Evolutionary conservation across 92 coral and sea anemone species (phyloP).

Genomic region (Zoanthus gigantus): DNA sequence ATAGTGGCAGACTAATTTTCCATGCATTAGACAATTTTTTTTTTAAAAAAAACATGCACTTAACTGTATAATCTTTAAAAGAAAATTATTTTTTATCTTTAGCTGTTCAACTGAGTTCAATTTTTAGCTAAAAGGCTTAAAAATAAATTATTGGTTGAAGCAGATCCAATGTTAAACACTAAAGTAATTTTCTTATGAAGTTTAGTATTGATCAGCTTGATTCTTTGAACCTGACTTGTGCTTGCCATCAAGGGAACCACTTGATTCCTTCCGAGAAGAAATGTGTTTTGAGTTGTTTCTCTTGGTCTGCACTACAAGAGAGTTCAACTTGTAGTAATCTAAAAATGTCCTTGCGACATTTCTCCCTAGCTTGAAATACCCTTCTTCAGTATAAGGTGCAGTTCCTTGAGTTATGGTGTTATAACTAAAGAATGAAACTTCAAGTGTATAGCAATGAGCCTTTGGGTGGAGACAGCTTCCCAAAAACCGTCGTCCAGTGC

Average conservation of each 20-base stretch:
- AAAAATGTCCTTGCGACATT: constrained; percentile 96
- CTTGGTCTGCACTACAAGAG: constrained; percentile 66
- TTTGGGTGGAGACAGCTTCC: constrained; percentile 94
- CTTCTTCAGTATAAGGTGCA: constrained; percentile 97
- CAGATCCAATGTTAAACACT: too few species aligned
- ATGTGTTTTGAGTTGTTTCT: constrained; percentile 57
- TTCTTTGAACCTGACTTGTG: constrained; percentile 19
- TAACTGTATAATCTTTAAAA: background rate
- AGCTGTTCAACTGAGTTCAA: too few species aligned
- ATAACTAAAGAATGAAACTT: constrained; percentile 96
- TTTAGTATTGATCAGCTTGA: background rate
- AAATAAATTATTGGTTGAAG: too few species aligned
- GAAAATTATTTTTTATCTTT: background rate
- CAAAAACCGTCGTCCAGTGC: constrained; percentile 94
- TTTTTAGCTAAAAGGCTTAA: too few species aligned
- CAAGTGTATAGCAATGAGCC: constrained; percentile 97
- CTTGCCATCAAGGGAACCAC: constrained; percentile 50
- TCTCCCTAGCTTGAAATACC: constrained; percentile 89
- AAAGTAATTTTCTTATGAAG: background rate
- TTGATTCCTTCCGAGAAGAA: constrained; percentile 54
- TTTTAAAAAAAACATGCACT: background rate
- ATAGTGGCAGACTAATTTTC: background rate
- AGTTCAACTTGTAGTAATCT: constrained; percentile 90
- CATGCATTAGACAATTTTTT: background rate
- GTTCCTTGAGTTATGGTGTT: constrained; percentile 76